These are phyloP conservation scores for Heliocidaris erythrogramma DNA, from an alignment of 35 echinoderm and acorn worm genomes.

Conservation along the genomic window DNA sequence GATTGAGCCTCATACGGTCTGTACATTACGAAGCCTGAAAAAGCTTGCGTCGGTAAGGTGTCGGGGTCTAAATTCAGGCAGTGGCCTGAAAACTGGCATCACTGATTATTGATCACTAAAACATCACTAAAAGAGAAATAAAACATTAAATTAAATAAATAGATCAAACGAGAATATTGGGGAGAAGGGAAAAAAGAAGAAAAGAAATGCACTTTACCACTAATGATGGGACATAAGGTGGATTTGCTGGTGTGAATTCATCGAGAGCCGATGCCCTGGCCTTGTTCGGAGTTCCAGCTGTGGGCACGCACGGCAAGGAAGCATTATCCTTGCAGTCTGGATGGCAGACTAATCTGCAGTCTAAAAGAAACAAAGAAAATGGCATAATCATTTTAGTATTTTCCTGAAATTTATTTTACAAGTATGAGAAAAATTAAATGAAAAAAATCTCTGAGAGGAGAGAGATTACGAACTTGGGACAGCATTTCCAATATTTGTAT, in stretches of 20 bases:
- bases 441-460: too few species aligned
- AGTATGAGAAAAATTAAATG: too few species aligned
- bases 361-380: constrained; percentile 42
- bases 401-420: background rate
- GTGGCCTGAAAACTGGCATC: too few species aligned
- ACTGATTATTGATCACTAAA: too few species aligned
- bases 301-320: constrained; percentile 79
- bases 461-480: too few species aligned
- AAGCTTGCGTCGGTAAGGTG: too few species aligned
- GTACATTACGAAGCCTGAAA: too few species aligned
- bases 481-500: too few species aligned
- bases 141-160: background rate
- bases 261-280: constrained; percentile 44
- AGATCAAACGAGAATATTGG: background rate
- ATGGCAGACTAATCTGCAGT: constrained; percentile 93
- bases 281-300: constrained; percentile 74
- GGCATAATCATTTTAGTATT: background rate
- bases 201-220: constrained; percentile 61
- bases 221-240: constrained; percentile 77
- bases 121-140: too few species aligned
- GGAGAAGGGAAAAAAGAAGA: background rate
- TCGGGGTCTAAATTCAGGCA: too few species aligned
- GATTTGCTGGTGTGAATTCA: constrained; percentile 64
- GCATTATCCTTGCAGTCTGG: constrained; percentile 90
- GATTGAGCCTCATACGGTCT: too few species aligned